Evolutionary conservation across 2,888 invertebrate genomes (phyloP).

Genomic region (Buathra laborator): DNA sequence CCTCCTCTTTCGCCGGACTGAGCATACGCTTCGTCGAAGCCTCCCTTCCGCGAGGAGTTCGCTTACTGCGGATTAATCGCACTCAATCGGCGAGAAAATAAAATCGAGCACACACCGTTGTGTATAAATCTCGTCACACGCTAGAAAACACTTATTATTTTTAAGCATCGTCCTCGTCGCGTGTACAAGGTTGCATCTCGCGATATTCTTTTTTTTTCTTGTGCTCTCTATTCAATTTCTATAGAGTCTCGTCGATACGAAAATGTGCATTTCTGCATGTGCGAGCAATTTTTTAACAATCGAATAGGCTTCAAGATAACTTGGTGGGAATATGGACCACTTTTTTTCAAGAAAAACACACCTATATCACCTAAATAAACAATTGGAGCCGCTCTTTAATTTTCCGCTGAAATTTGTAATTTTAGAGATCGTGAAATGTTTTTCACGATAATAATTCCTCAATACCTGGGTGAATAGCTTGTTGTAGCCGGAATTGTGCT

Average conservation of each 20-base stretch:
- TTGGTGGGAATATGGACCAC: not conserved
- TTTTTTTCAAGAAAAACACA: not conserved
- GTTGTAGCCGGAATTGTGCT: constrained; percentile 92
- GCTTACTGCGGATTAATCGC: constrained; percentile 50
- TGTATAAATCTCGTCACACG: constrained; percentile 48
- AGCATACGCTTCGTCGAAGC: constrained; percentile 64
- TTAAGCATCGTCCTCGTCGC: constrained; percentile 64
- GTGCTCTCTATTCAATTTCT: constrained; percentile 9
- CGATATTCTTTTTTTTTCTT: constrained; percentile 26
- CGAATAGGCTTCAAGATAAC: not conserved
- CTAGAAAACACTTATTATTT: constrained; percentile 61
- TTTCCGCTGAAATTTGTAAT: too few species aligned
- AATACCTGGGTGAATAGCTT: constrained; percentile 93
- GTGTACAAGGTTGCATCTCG: constrained; percentile 59
- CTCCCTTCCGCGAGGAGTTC: constrained; percentile 33
- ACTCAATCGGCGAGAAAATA: constrained; percentile 63
- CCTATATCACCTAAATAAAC: not conserved
- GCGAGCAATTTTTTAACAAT: constrained; percentile 9
- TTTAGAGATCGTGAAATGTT: too few species aligned
- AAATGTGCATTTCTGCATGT: not conserved
- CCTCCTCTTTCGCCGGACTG: constrained; percentile 32
- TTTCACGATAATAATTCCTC: not conserved
- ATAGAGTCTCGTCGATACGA: not conserved
- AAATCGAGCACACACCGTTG: constrained; percentile 39
- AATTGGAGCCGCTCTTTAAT: not conserved